Evolutionary conservation across 2,113 vertebrate species (phyloP), one percentile per base, ranked within the genome.

Genomic region (Esox niger): DNA sequence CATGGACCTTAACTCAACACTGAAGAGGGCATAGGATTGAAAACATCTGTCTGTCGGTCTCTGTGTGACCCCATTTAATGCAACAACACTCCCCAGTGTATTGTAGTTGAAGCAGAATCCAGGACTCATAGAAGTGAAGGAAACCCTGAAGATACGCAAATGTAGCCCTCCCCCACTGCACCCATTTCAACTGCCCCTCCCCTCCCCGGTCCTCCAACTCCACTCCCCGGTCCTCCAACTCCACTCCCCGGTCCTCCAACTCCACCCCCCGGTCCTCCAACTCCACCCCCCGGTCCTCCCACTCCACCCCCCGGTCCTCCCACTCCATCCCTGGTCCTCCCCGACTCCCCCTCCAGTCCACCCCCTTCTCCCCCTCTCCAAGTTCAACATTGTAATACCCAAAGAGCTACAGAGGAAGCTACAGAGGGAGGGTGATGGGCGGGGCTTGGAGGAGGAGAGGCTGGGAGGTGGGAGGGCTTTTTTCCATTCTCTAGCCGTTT

Each of bases 41-140:
- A 31, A 33, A 20, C 17, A 30, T 55, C n/a, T 27, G 23, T 57
- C 2, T 56, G 25, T 56, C 3, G 21, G 54, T 74, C 79, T 27
- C 57, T 72, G 71, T 68, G 59, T 61, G 43, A 60, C 75, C 73
- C 68, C 58, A 79, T 49, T 4, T 49, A 49, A 4, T 7, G 11
- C 35, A 6, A 38, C 35, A 38, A 11, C 35, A 38, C n/a, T n/a
- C n/a, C n/a, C n/a, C 20, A 52, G n/a, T 52, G 4, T 21, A 52
- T 13, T 55, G n/a, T 23, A 26, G 21, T 57, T 56, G 21, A 25
- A 27, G 13, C 64, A 62, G 33, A 73, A 63, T 54, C 73, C 72
- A 65, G 65, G 71, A 62, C 60, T 64, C 61, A 49, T 68, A 66
- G 73, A 72, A 70, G 73, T 77, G 80, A 77, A 71, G 70, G 72